A percentile compares a stretch with the other conserved stretches of the same genome.
Evolutionary conservation across 2,797 vertebrate species (phyloP).

Genomic region (Ptychadena robeensis): DNA sequence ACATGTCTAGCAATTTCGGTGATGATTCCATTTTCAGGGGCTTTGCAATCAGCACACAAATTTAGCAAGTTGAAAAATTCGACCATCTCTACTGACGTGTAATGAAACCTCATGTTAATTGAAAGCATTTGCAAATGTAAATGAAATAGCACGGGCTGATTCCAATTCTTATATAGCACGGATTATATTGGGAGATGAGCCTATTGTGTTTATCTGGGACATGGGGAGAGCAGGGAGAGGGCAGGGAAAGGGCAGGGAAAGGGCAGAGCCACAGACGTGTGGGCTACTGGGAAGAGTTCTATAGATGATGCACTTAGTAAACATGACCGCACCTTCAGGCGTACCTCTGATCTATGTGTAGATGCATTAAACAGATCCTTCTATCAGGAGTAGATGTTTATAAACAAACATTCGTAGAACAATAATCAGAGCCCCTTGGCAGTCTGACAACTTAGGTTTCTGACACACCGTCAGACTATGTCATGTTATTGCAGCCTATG

Average conservation of each 20-base stretch:
- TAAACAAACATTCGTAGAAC: background rate
- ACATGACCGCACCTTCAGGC: background rate
- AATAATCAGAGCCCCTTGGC: background rate
- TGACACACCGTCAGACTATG: too few relatives aligned
- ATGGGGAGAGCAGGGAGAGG: background rate
- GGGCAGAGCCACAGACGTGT: background rate
- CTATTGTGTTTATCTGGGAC: background rate
- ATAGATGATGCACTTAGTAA: background rate
- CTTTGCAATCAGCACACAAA: too few relatives aligned
- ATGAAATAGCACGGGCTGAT: background rate
- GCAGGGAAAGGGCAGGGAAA: too few relatives aligned
- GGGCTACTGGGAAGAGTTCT: too few relatives aligned
- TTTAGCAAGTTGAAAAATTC: too few relatives aligned
- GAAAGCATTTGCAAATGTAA: background rate
- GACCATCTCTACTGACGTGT: too few relatives aligned
- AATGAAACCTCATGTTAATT: too few relatives aligned
- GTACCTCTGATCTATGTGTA: background rate
- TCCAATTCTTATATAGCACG: background rate
- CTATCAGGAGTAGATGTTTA: background rate
- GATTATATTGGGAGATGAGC: background rate
- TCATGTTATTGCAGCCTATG: too few relatives aligned
- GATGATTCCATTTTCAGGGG: too few relatives aligned
- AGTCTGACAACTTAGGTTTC: background rate
- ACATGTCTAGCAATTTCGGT: too few relatives aligned
- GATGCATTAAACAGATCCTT: background rate